Conservation (phyloP, 2,797 vertebrate genomes). For the Odontamblyopus lacepedii region DNA sequence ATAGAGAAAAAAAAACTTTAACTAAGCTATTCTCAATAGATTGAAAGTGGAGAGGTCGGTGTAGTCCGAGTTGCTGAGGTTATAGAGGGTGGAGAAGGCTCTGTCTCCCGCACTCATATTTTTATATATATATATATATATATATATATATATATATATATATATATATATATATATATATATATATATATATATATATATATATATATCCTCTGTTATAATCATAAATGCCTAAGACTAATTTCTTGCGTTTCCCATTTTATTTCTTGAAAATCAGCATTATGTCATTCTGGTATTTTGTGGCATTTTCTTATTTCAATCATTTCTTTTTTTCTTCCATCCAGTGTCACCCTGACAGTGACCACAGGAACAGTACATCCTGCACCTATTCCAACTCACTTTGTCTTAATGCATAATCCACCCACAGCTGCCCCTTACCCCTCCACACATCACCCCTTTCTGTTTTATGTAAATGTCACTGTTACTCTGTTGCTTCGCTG, state of each 20-base stretch:
- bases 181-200: no score
- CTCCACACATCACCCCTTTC: neutral
- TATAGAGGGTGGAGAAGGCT: no score
- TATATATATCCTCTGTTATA: no score
- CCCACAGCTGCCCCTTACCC: constrained; percentile 7
- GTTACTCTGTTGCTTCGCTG: constrained; percentile 11
- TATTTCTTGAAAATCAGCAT: neutral
- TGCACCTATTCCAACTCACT: neutral
- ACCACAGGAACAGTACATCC: neutral
- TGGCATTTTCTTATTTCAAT: neutral
- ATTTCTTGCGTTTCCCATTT: neutral
- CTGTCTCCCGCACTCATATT: no score
- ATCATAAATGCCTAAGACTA: no score
- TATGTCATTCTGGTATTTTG: neutral
- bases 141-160: no score
- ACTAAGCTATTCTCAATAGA: no score
- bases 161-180: no score
- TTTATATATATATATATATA: no score
- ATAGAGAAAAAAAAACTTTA: no score
- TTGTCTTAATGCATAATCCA: neutral
- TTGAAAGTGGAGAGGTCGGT: no score
- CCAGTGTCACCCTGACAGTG: neutral
- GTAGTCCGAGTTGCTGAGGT: no score
- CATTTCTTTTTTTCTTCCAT: neutral
- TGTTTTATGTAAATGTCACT: constrained; percentile 22